Evolutionary conservation across 23 tunicate species (phyloP).

Genomic region (Styela plicata): DNA sequence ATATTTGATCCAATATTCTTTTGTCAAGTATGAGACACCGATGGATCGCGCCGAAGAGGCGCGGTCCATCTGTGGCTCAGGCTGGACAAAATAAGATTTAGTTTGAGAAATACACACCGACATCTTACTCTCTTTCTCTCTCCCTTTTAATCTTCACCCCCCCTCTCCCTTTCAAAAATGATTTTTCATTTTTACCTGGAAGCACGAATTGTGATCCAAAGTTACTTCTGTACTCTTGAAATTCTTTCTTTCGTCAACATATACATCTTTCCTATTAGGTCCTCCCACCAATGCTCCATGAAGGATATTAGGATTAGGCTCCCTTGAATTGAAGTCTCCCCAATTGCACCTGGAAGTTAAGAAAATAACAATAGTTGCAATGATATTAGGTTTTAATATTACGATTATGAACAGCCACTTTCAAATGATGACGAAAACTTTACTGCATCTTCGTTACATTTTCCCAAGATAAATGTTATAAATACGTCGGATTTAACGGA

Average conservation of each 20-base stretch:
- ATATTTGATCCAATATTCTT: no score
- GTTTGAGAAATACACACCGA: no score
- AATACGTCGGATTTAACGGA: no score
- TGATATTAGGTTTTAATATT: neutral
- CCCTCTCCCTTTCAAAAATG: no score
- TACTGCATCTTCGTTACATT: neutral
- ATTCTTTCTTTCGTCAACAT: conserved; percentile 45
- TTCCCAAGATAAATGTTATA: no score
- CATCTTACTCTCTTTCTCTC: no score
- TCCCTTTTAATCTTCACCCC: no score
- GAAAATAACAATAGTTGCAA: neutral
- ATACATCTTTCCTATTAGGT: conserved; percentile 57
- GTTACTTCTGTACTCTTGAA: conserved; percentile 75
- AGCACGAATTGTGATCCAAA: conserved; percentile 83
- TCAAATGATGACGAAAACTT: neutral
- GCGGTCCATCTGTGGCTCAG: no score
- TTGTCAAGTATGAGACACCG: no score
- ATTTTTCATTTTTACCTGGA: conserved; percentile 41
- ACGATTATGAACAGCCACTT: neutral
- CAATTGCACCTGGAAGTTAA: conserved; percentile 37
- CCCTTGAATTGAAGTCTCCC: neutral
- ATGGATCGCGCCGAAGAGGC: no score
- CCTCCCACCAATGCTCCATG: conserved; percentile 92
- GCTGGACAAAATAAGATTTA: no score
- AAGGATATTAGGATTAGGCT: conserved; percentile 57